These are phyloP conservation scores for Athene noctua DNA, from an alignment of 2,113 vertebrate species.

Conservation along the genomic window DNA sequence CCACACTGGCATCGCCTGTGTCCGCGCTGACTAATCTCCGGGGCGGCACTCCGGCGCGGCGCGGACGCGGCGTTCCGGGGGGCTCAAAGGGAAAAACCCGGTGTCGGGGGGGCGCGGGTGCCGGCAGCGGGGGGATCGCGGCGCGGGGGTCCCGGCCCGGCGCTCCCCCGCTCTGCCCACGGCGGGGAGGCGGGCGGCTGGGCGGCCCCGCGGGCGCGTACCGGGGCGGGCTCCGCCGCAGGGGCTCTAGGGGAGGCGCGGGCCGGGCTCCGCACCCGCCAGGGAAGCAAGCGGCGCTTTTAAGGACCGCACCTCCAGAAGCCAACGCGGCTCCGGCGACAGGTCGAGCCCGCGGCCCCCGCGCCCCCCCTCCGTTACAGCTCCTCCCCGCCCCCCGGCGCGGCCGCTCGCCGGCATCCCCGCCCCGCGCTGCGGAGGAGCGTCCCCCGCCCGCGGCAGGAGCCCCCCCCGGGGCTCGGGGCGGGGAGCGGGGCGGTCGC, in stretches of 20 bases:
- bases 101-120: neutral
- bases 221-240: neutral
- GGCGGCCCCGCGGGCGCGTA: neutral
- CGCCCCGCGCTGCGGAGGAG: neutral
- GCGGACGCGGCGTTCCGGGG: neutral
- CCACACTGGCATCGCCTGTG: neutral
- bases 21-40: neutral
- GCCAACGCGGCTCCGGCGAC: neutral
- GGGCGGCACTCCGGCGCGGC: neutral
- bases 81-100: neutral
- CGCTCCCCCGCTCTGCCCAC: no score
- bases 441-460: neutral
- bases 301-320: neutral
- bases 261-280: neutral
- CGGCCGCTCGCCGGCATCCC: neutral
- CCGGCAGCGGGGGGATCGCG: no score
- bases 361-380: neutral
- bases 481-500: no score
- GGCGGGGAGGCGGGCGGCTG: no score
- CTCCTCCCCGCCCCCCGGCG: neutral
- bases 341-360: neutral
- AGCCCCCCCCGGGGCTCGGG: neutral
- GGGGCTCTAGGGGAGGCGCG: no score
- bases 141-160: no score
- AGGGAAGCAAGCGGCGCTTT: neutral